Percentiles rank a stretch among this genome's conserved stretches.
These are phyloP conservation scores for Atherix ibis DNA, from an alignment of 2,888 invertebrate species.

Conservation along the genomic window DNA sequence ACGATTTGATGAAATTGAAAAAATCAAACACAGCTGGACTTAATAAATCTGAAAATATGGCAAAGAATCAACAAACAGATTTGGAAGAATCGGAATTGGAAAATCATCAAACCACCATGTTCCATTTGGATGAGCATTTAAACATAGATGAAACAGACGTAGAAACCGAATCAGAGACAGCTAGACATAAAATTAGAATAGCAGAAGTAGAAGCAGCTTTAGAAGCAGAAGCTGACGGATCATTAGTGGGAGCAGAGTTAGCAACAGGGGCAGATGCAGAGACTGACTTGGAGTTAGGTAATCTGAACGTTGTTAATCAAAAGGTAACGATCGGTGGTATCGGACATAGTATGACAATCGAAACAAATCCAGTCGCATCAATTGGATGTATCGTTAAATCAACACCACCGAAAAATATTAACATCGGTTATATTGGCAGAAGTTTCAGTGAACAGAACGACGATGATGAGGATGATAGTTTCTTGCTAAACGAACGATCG, in stretches of 20 bases:
- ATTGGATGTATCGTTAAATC: background rate
- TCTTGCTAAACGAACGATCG: conserved; percentile 9
- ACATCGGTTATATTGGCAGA: conserved; percentile 12
- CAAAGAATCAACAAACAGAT: background rate
- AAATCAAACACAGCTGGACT: conserved; percentile 4
- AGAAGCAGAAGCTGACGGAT: background rate
- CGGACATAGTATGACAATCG: conserved; percentile 8
- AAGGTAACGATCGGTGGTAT: conserved; percentile 6
- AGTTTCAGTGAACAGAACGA: conserved; percentile 14
- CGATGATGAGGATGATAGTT: conserved; percentile 8
- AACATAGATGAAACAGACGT: background rate
- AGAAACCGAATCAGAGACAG: background rate
- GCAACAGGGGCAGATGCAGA: too few relatives aligned
- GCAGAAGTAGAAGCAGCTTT: too few relatives aligned
- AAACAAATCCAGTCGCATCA: too few relatives aligned
- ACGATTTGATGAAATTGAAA: conserved; percentile 5
- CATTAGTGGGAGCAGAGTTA: background rate
- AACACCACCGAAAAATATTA: background rate
- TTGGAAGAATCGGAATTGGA: too few relatives aligned
- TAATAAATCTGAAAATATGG: background rate
- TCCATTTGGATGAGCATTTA: background rate
- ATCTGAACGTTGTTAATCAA: background rate
- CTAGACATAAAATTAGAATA: too few relatives aligned
- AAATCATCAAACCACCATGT: background rate
- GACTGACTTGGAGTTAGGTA: background rate